These are phyloP conservation scores for Leucopsar rothschildi DNA, from an alignment of 2,113 vertebrate genomes.

Conservation along the genomic window DNA sequence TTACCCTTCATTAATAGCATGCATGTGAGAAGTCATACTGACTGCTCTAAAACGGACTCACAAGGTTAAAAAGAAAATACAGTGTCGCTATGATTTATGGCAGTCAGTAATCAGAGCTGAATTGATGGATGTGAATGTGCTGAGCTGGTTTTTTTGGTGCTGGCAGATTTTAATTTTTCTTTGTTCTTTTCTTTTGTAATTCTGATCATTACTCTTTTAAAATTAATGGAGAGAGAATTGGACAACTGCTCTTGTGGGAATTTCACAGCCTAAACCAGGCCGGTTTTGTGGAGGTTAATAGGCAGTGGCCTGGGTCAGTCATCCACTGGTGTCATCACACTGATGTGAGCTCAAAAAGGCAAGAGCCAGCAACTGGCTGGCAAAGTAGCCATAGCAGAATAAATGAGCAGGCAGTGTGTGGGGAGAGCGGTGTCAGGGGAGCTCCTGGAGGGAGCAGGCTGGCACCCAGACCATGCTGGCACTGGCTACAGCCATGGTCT, in stretches of 20 bases:
- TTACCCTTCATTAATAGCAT: background rate
- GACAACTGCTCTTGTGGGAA: background rate
- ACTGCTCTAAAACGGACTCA: background rate
- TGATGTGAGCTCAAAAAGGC: background rate
- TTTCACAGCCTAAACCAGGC: background rate
- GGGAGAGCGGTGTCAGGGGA: background rate
- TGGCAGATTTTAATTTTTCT: constrained; percentile 14
- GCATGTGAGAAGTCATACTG: background rate
- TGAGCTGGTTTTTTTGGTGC: background rate
- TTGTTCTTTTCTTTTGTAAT: background rate
- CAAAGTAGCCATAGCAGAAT: background rate
- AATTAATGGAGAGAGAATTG: background rate
- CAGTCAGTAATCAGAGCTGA: background rate
- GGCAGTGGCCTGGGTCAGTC: background rate
- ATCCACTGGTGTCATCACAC: background rate
- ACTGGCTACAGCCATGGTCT: rapidly evolving
- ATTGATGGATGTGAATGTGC: constrained; percentile 27
- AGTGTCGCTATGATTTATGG: constrained; percentile 9
- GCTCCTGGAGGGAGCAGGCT: background rate
- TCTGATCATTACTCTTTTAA: background rate
- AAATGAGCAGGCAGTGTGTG: background rate
- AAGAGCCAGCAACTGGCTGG: background rate
- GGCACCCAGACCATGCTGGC: background rate
- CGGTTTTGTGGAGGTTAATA: background rate
- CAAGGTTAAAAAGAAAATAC: constrained; percentile 4